Evolutionary conservation across 2,797 vertebrate species (phyloP).

Genomic region (Gymnoscopelus microlampas): DNA sequence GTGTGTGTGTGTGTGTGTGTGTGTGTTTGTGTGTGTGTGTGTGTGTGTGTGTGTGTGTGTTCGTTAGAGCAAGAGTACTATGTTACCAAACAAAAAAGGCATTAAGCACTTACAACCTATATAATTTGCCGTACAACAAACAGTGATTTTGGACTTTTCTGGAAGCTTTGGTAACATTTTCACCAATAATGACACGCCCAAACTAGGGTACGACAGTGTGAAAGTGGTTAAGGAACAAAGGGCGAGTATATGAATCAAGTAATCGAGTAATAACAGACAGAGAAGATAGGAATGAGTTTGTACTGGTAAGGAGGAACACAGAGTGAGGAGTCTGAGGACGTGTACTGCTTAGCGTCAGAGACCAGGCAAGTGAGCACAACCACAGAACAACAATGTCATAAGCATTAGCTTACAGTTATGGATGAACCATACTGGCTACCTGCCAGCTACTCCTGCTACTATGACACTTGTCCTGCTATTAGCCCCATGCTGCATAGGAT

Average conservation of each 20-base stretch:
- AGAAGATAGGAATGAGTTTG: conserved; percentile 19
- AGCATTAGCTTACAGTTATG: conserved; percentile 74
- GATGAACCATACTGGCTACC: conserved; percentile 59
- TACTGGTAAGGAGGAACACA: background rate
- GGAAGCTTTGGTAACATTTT: too few relatives aligned
- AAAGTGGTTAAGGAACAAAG: background rate
- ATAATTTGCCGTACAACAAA: too few relatives aligned
- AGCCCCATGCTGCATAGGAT: conserved; percentile 35
- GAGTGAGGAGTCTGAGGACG: conserved; percentile 9
- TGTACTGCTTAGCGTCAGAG: conserved; percentile 19
- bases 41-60: background rate
- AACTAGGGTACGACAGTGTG: background rate
- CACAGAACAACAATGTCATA: conserved; percentile 68
- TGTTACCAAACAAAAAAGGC: too few relatives aligned
- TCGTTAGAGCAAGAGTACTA: background rate
- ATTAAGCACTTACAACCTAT: too few relatives aligned
- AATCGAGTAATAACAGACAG: background rate
- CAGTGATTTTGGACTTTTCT: too few relatives aligned
- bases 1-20: conserved; percentile 3
- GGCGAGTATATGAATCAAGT: background rate
- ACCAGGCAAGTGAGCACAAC: conserved; percentile 32
- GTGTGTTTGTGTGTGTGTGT: conserved; percentile 9
- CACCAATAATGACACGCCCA: too few relatives aligned
- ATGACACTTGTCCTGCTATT: conserved; percentile 51
- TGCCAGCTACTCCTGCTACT: conserved; percentile 19